Percentiles rank a stretch among this genome's conserved stretches.
Conservation (phyloP, 1,140 invertebrate genomes). For the Thaumatotibia leucotreta region DNA sequence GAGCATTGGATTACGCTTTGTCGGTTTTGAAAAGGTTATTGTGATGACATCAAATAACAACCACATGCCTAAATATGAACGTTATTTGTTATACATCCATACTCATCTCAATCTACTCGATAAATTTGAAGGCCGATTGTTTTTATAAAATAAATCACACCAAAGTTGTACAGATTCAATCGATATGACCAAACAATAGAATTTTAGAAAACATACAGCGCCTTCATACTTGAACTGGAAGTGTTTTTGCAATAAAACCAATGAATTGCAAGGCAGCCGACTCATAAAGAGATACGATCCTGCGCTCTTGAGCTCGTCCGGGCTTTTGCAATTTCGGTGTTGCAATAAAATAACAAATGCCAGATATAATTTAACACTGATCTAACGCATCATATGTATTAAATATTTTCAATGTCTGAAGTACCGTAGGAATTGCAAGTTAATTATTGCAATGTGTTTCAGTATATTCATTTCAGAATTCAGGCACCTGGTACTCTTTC, state of each 20-base stretch:
- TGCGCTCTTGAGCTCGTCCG: constrained; percentile 6
- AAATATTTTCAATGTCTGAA: background rate
- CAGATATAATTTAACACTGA: background rate
- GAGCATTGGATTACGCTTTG: background rate
- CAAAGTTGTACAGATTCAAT: background rate
- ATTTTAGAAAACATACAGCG: background rate
- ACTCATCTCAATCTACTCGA: background rate
- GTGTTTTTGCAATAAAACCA: background rate
- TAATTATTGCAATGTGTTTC: no score
- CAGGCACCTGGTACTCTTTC: no score
- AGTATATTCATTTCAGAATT: no score
- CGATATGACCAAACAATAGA: background rate
- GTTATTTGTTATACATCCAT: no score
- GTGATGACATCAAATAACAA: no score
- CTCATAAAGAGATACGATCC: constrained; percentile 6
- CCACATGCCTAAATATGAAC: no score
- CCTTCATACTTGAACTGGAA: background rate
- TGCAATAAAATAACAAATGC: background rate
- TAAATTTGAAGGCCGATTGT: background rate
- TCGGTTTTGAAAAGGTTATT: no score
- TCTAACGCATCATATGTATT: background rate
- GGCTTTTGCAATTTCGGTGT: constrained; percentile 5
- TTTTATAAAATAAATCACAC: background rate
- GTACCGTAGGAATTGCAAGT: no score
- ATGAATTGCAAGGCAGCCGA: background rate